Base-by-base conservation (phyloP, 2,797 vertebrate genomes). In the Esox lucius region DNA sequence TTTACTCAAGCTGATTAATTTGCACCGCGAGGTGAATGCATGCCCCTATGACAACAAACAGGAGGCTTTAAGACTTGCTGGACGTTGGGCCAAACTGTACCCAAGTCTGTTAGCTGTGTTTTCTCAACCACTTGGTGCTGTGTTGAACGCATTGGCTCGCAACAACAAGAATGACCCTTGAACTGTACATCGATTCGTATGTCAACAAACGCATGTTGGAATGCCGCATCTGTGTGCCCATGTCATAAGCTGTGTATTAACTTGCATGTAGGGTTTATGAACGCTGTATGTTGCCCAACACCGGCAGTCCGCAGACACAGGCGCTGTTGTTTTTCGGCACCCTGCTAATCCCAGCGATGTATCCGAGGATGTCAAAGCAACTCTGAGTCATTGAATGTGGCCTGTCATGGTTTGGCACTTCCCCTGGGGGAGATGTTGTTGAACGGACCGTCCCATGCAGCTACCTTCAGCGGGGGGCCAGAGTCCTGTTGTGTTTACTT, bases 11-110 rank as follows among this genome's bases (percentile, higher is more conserved):
- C 24, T 35, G 19, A 35, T 56, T 33, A 48, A 39, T n/a, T 56
- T 53, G 33, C 76, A 28, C 22, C 64, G 62, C 66, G 48, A 64
- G 53, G 67, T 61, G 42, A 80, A 48, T n/a, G 71, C 42, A 49
- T 42, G 66, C 4, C 62, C 62, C 28, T 31, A 33, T 15, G 26
- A 64, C 26, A 65, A 65, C 62, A 31, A 65, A 65, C 28, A 33
- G 15, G 31, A 66, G 31, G 16, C 16, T 35, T 35, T 66, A 31
- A 31, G 28, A 35, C 17, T 66, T 15, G 5, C 15, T 64, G 9
- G 11, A 61, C 11, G 8, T 17, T 19, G 56, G 22, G n/a, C 22
- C 56, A 26, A 11, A 61, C 22, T 24, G 17, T 24, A 26, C n/a
- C 56, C 56, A 61, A 61, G 56, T 24, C 9, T 12, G 11, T 13